Evolutionary conservation across 2,113 vertebrate genomes (phyloP).

Genomic region (Caranx ignobilis): DNA sequence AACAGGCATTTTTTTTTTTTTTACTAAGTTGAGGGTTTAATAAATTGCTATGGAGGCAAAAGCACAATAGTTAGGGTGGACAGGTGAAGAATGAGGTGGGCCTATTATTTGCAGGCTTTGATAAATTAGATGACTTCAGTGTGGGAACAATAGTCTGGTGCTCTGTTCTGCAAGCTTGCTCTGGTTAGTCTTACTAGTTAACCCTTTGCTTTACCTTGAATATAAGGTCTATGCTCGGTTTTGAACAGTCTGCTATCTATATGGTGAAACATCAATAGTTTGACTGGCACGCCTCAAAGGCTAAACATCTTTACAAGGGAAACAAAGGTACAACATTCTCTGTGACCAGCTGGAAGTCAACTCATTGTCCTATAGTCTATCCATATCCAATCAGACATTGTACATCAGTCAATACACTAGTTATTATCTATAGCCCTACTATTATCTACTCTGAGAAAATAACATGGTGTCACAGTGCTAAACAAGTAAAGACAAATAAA

Average conservation of each 20-base stretch:
- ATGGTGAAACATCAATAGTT: neutral
- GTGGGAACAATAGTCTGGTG: slow-evolving; percentile 44
- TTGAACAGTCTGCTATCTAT: neutral
- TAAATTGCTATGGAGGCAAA: slow-evolving; percentile 44
- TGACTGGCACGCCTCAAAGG: neutral
- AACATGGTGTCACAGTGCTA: slow-evolving; percentile 42
- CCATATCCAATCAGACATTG: slow-evolving; percentile 16
- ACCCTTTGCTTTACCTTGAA: neutral
- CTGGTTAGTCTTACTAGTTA: neutral
- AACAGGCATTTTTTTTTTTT: slow-evolving; percentile 12
- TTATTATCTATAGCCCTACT: slow-evolving; percentile 17
- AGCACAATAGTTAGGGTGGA: slow-evolving; percentile 39
- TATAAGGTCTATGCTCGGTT: neutral
- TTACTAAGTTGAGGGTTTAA: slow-evolving; percentile 14
- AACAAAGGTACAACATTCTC: neutral
- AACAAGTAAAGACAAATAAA: slow-evolving; percentile 45
- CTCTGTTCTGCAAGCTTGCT: slow-evolving; percentile 17
- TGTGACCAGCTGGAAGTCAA: slow-evolving; percentile 2
- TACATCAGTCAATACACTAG: slow-evolving; percentile 14
- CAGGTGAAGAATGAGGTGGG: slow-evolving; percentile 37
- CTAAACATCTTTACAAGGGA: neutral
- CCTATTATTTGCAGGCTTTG: slow-evolving; percentile 45
- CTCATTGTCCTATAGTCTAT: neutral
- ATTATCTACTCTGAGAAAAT: slow-evolving; percentile 49
- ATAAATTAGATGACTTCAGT: slow-evolving; percentile 38